Evolutionary conservation across 2,113 vertebrate species (phyloP), one percentile per base, ranked within the genome.

Genomic region (Oceanites oceanicus): DNA sequence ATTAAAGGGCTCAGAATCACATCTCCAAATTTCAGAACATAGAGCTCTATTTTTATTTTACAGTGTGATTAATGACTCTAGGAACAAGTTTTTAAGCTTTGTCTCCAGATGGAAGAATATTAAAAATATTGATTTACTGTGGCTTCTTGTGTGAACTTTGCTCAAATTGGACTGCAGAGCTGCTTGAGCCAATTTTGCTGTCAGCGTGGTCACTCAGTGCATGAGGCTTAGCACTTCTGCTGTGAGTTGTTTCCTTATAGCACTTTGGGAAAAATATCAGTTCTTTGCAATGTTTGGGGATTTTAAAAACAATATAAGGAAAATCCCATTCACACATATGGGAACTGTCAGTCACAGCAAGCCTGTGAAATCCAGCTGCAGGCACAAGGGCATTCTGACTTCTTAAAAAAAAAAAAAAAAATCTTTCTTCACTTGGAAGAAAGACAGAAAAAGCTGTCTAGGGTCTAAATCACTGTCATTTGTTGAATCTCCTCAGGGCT

Each of bases 51-150:
- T 59, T 79, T 83, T 19, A 18, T 32, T 91, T 88, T 27, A 13
- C 25, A 29, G 17, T 13, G 20, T 21, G 50, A 86, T 84, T 73
- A 52, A 80, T 58, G 38, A 36, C 67, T 90, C 47, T 10, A 38
- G 72, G 68, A 94, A n/a, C 8, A 71, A n/a, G 9, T 29, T 49
- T 61, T 71, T 40, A 80, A 74, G 55, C 18, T 77, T 66, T 18
- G 80, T 83, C 47, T 80, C 38, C 20, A 20, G 29, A 15, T 50
- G 47, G 50, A 62, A 55, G 32, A 47, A 59, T 66, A 84, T 83
- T 84, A 63, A 81, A 92, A 88, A 55, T 49, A 84, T 15, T 58
- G 72, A 94, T 91, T 94, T 81, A 49, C 58, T 38, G 68, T 45
- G 86, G 45, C 27, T 88, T 32, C 34, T 62, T 7, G 0, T 10